A percentile compares a stretch with the other conserved stretches of the same genome.
Conservation (phyloP, 2,113 vertebrate species). For the Oncorhynchus nerka region DNA sequence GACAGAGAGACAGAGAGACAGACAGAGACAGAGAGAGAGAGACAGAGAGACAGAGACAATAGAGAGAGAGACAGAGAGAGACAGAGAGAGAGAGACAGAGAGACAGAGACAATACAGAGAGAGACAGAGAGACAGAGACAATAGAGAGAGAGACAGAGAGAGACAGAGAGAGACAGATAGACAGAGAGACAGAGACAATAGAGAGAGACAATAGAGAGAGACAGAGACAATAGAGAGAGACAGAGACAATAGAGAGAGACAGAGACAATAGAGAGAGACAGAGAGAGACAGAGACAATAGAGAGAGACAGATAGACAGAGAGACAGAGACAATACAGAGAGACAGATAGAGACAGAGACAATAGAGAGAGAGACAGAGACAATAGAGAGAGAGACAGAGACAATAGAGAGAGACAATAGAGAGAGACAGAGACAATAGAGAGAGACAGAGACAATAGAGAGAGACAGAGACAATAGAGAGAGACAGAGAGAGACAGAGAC, state of each 20-base stretch:
- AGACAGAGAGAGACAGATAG: too few relatives aligned
- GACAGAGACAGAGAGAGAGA: too few relatives aligned
- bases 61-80: not conserved
- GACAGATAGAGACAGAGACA: not conserved
- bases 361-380: not conserved
- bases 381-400: not conserved
- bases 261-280: not conserved
- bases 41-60: not conserved
- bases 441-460: too few relatives aligned
- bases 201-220: not conserved
- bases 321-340: too few relatives aligned
- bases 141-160: too few relatives aligned
- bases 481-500: too few relatives aligned
- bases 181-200: not conserved
- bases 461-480: too few relatives aligned
- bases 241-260: not conserved
- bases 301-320: not conserved
- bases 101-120: too few relatives aligned
- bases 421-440: not conserved
- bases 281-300: not conserved
- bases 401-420: not conserved
- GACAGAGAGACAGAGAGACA: too few relatives aligned
- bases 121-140: too few relatives aligned
- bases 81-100: too few relatives aligned
- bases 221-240: not conserved